Evolutionary conservation across 2,797 vertebrate genomes (phyloP), one percentile per base, ranked within the genome.

Genomic region (Lagodon rhomboides): DNA sequence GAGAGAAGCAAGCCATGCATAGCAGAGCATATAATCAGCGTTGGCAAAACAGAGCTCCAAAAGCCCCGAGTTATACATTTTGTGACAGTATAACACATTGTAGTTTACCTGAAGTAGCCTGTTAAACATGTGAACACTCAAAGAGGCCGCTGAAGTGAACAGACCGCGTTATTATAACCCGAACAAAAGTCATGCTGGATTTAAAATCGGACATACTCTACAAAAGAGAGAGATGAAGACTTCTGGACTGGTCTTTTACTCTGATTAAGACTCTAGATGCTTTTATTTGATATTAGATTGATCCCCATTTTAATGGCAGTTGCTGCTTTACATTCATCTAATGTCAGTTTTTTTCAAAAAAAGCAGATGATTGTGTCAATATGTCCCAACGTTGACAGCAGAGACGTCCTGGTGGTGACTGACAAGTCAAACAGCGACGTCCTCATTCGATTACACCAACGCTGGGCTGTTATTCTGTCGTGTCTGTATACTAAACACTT

Each of bases 1-100:
- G 85, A 60, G 83, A 76, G 77, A 82, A 90, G 87, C 86, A 68
- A 87, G 71, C 85, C 88, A 86, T 85, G 92, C 90, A 92, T 91
- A 91, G 87, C 81, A 70, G 87, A 92, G 84, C 82, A 85, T 79
- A 80, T 85, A 87, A 92, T 92, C 87, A 70, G 81, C 65, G 79
- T 87, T 85, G 82, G 86, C 81, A 50, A 83, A 84, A 68, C 79
- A 64, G 74, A 79, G 65, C 77, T 76, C 64, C 67, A 62, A 61
- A 86, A 86, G 75, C 80, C 78, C 76, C 25, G 69, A 69, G 73
- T 86, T 88, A 41, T 68, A 78, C 63, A 58, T 82, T 78, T 60
- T 62, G 70, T 80, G 85, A 81, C 77, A 55, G 34, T 63, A 23
- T 54, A 78, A 80, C 50, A 63, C 67, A 23, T 46, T 60, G 49